Percentiles rank a stretch among this genome's conserved stretches.
Evolutionary conservation across 2,888 invertebrate species (phyloP).

Genomic region (Colostygia pectinataria): DNA sequence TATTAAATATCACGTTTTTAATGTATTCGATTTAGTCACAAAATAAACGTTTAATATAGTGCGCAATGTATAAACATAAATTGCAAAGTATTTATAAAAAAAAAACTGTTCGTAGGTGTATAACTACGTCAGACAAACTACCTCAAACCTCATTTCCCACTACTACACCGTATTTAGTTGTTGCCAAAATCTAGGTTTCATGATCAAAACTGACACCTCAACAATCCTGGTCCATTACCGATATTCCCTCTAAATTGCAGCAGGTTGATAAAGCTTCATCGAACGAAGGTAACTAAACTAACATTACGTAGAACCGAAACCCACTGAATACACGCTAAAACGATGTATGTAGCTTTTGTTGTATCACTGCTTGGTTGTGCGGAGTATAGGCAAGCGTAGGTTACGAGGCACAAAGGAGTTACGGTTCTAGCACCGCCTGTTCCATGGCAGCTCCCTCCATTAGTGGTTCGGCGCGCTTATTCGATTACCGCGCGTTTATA

Average conservation of each 20-base stretch:
- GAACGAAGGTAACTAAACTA: neutral
- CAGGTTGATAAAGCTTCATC: constrained; percentile 8
- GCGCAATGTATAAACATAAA: no score
- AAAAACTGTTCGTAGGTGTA: no score
- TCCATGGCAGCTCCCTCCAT: constrained; percentile 41
- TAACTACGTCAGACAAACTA: no score
- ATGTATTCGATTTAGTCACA: no score
- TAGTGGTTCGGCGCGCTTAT: constrained; percentile 54
- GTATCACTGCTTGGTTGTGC: no score
- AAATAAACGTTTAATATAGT: no score
- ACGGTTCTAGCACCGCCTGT: neutral
- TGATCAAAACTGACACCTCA: constrained; percentile 6
- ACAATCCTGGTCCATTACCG: constrained; percentile 20
- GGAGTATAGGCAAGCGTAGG: no score
- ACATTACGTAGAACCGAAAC: constrained; percentile 12
- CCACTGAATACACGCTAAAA: neutral
- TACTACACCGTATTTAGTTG: neutral
- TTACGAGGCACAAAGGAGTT: neutral
- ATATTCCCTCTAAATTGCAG: constrained; percentile 17
- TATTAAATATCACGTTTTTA: no score
- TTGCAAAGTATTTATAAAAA: no score
- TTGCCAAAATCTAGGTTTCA: constrained; percentile 4
- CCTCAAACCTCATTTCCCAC: neutral
- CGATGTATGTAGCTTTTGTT: neutral
- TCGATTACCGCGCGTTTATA: constrained; percentile 55